Conservation (phyloP, 2,888 invertebrate genomes). For the Micoletzkya japonica region DNA sequence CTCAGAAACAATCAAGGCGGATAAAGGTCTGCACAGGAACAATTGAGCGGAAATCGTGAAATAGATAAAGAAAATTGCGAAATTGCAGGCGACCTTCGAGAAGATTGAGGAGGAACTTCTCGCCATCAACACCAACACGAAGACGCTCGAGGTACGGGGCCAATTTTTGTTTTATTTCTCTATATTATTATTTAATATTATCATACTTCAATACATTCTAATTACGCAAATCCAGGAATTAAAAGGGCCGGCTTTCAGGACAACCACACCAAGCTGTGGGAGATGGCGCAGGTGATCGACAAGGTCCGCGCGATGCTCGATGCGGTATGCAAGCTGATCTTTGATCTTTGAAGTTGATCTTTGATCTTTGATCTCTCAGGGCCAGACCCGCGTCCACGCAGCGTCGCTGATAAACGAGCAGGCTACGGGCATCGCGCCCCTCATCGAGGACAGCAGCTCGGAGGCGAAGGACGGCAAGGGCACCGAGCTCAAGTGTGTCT, state of each 20-base stretch:
- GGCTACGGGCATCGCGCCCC: background rate
- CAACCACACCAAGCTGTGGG: constrained; percentile 50
- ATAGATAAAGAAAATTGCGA: background rate
- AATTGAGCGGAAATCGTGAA: background rate
- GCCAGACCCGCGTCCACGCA: constrained; percentile 23
- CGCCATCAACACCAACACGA: constrained; percentile 48
- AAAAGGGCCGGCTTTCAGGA: constrained; percentile 10
- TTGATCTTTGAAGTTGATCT: background rate
- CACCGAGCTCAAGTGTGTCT: constrained; percentile 12
- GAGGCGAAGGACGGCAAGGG: constrained; percentile 2
- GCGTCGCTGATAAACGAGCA: constrained; percentile 7
- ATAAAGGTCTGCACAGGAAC: too few relatives aligned
- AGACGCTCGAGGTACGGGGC: constrained; percentile 34
- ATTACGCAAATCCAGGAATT: too few relatives aligned
- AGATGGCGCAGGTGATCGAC: constrained; percentile 54
- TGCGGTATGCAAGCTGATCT: constrained; percentile 30
- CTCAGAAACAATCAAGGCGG: too few relatives aligned
- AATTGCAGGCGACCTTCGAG: constrained; percentile 50
- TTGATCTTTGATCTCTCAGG: constrained; percentile 2
- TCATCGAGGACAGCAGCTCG: background rate
- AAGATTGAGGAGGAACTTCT: constrained; percentile 56
- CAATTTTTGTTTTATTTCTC: background rate
- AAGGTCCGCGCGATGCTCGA: constrained; percentile 48
- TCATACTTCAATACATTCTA: background rate
- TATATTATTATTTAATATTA: background rate